phyloP scores from a whole-genome alignment of 2,888 invertebrate genomes.

The Thyatira batis region DNA sequence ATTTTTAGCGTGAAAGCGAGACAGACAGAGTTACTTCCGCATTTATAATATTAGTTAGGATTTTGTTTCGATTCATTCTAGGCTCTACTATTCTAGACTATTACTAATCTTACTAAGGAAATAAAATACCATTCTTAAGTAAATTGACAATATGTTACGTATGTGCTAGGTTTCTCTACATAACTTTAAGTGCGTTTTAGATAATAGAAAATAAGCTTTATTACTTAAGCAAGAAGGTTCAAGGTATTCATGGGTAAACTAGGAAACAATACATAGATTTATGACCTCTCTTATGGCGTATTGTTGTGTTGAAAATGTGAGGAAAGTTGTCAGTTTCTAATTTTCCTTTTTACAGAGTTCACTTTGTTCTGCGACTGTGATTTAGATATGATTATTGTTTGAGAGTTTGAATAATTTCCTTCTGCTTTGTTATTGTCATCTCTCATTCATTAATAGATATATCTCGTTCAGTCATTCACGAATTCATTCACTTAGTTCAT shows the following conservation, averaged over 20 bases:
- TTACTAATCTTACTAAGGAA: not conserved
- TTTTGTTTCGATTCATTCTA: not conserved
- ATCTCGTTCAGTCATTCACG: too few relatives aligned
- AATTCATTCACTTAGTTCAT: too few relatives aligned
- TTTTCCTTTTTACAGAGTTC: not conserved
- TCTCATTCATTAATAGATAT: too few relatives aligned
- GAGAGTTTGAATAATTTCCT: not conserved
- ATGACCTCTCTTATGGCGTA: slow-evolving; percentile 15
- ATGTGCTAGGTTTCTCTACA: not conserved
- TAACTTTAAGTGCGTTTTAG: not conserved
- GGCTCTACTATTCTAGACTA: not conserved
- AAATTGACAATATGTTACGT: not conserved
- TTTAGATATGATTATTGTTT: not conserved
- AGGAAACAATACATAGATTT: slow-evolving; percentile 14
- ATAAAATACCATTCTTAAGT: not conserved
- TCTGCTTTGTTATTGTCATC: not conserved
- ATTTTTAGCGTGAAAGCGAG: not conserved
- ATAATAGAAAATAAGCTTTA: not conserved
- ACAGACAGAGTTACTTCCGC: too few relatives aligned
- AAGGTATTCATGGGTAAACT: not conserved
- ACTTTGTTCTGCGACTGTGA: not conserved
- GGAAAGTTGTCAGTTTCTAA: slow-evolving; percentile 3
- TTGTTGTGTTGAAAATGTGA: slow-evolving; percentile 15
- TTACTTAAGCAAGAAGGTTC: not conserved
- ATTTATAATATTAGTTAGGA: not conserved